These are phyloP conservation scores for Hemithea aestivaria DNA, from an alignment of 2,888 invertebrate species.

Conservation along the genomic window DNA sequence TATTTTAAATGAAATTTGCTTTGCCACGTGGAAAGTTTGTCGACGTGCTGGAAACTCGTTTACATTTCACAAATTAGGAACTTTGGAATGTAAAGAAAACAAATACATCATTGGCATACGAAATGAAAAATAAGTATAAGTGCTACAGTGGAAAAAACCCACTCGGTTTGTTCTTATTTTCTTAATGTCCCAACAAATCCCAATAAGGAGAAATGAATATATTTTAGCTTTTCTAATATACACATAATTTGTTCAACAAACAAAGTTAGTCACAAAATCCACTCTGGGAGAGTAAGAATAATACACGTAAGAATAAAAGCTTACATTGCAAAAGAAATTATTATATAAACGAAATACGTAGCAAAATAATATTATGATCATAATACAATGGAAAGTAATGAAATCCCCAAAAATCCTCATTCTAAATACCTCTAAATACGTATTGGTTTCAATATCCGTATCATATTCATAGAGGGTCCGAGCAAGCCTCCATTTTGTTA, in stretches of 20 bases:
- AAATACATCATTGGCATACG: conserved; percentile 9
- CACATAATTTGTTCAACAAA: too few species aligned
- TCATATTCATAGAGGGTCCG: conserved; percentile 49
- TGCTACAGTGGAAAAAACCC: not conserved
- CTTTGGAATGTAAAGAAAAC: conserved; percentile 13
- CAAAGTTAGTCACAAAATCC: too few species aligned
- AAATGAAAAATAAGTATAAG: conserved; percentile 1
- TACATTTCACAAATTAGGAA: conserved; percentile 16
- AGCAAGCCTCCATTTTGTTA: conserved; percentile 54
- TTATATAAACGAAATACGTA: too few species aligned
- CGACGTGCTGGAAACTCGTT: conserved; percentile 22
- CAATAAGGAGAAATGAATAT: too few species aligned
- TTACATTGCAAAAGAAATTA: too few species aligned
- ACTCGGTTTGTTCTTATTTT: too few species aligned
- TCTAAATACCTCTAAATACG: conserved; percentile 24
- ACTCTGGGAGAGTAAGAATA: too few species aligned
- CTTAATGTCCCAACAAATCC: too few species aligned
- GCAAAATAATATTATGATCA: too few species aligned
- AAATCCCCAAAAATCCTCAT: conserved; percentile 11
- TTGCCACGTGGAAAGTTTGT: conserved; percentile 33
- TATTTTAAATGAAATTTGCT: conserved; percentile 48
- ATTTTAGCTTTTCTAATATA: too few species aligned
- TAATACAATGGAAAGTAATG: too few species aligned
- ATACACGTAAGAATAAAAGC: too few species aligned
- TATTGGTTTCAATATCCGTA: conserved; percentile 32